These are phyloP conservation scores for Rhinella marina DNA, from an alignment of 2,797 vertebrate genomes.

Conservation along the genomic window DNA sequence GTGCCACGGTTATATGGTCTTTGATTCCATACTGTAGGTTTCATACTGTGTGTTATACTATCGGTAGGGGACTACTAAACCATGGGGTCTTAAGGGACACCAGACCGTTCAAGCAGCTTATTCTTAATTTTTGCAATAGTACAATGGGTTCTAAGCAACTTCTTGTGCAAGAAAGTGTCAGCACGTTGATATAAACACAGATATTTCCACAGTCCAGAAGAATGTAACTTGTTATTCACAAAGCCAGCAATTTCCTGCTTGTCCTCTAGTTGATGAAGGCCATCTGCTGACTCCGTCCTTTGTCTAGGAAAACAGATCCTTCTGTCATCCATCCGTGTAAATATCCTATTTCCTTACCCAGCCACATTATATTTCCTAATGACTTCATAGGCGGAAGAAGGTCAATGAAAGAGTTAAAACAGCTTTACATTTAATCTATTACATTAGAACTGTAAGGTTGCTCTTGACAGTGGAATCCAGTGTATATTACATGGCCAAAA, in stretches of 20 bases:
- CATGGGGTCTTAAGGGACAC: neutral
- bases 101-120: neutral
- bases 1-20: no score
- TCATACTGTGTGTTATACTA: neutral
- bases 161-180: slow-evolving; percentile 36
- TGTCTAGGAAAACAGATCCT: slow-evolving; percentile 44
- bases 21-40: neutral
- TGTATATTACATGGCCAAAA: no score
- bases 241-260: slow-evolving; percentile 51
- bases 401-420: slow-evolving; percentile 9
- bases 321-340: slow-evolving; percentile 43
- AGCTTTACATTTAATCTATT: neutral
- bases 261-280: slow-evolving; percentile 46
- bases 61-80: neutral
- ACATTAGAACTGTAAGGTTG: no score
- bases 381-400: slow-evolving; percentile 7
- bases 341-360: slow-evolving; percentile 52
- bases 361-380: slow-evolving; percentile 24
- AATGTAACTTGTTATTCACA: slow-evolving; percentile 28
- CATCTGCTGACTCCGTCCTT: slow-evolving; percentile 55
- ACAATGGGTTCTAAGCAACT: neutral
- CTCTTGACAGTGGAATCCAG: no score
- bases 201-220: slow-evolving; percentile 44
- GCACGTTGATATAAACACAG: slow-evolving; percentile 40
- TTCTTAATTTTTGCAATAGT: neutral